Evolutionary conservation across 2,888 invertebrate genomes (phyloP), one percentile per base, ranked within the genome.

Genomic region (Taphrorychus bicolor): DNA sequence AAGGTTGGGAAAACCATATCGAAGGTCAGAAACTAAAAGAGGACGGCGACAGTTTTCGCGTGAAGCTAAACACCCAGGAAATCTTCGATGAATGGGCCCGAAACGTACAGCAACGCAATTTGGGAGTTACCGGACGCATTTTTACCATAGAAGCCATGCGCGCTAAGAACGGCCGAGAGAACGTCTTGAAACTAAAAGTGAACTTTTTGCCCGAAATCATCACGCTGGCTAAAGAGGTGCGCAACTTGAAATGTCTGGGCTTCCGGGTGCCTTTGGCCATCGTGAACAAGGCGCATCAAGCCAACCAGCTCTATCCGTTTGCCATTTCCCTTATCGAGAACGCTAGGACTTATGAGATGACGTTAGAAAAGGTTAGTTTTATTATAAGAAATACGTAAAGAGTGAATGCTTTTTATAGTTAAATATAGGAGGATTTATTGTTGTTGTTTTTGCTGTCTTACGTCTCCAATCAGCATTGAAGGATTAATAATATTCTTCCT

Each of bases 141-240:
- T 98, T 97, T 79, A 92, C 92, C 1, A 96, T 98, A 72, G 97
- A 98, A 79, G 90, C 90, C 0, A 90, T 90, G 1, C 87, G 91
- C 41, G 88, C 90, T 0, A 87, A 92, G 70, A 89, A 89, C 58
- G 93, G 93, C 59, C 90, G 94, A 72, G 88, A 89, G 1, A 95
- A 93, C 78, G 88, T 95, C n/a, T 84, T 97, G 53, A 95, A 94
- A 77, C 81, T 98, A 65, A 92, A 94, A 81, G 93, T 94, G 0
- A 99, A 99, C 85, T 99, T 99, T 81, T 85, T 97, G 65, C 97
- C 98, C 0, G 99, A 99, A 83, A 97, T 98, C 77, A 99, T 99
- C 71, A 97, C 97, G 0, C 85, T 99, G 40, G 95, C 97, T 42
- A 99, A 99, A 83, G 99, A 99, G 89, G 98, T 97, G 23, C 89